Evolutionary conservation across 1,140 invertebrate genomes (phyloP), one percentile per base, ranked within the genome.

Genomic region (Pseudomyrmex gracilis): DNA sequence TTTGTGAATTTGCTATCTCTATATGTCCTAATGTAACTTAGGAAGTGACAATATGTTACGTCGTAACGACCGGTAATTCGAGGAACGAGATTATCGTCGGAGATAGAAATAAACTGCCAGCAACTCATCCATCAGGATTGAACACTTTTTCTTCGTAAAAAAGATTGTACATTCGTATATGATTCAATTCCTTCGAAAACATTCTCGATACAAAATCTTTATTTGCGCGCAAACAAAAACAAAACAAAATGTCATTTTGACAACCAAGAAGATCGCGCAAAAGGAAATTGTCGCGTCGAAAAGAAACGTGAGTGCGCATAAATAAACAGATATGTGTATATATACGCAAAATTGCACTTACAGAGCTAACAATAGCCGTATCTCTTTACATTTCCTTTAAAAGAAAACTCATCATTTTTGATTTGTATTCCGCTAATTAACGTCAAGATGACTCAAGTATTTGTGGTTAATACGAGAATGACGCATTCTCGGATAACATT

Each of bases 1-100:
- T 98, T 95, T 0, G 98, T 99, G 1, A 99, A 95, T 94, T 98
- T 99, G 66, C 97, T 98, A 89, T 99, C 98, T 76, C 98, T 95
- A 90, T 99, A 99, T 20, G n/a, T n/a, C n/a, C 97, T 96, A 70
- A 99, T 97, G 90, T 96, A 97, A 84, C 96, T 95, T 95, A 92
- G 78, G 95, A 95, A 2, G 95, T 99, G 0, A 99, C 98, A 94
- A 99, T 99, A 5, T 34, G 34, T 34, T 34, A 34, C 34, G 34
- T 5, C 34, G 3, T 34, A 34, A 34, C 4, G 5, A 34, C 4
- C 24, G 34, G 4, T 7, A 34, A 34, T 34, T 34, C 7, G 34
- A 34, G 5, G 34, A 34, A 34, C 4, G 34, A 34, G 34, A 34
- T 34, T 34, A 34, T 34, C 7, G 34, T 34, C 34, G 34, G 34